Evolutionary conservation across 2,888 invertebrate genomes (phyloP), one percentile per base, ranked within the genome.

Genomic region (Microctonus hyperodae): DNA sequence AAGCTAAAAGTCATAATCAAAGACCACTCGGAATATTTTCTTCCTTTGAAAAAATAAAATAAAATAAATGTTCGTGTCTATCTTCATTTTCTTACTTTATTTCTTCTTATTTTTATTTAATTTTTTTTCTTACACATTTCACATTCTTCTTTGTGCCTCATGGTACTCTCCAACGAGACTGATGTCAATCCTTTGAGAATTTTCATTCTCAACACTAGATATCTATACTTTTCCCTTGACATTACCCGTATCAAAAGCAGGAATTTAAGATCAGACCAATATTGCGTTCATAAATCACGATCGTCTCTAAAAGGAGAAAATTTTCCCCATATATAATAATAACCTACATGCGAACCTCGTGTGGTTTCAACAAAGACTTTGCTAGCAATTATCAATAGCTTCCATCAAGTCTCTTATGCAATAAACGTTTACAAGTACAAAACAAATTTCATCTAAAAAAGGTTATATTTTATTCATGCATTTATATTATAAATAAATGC

Each of bases 161-260:
- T n/a, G n/a, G n/a, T n/a, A n/a, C n/a, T n/a, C n/a, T n/a, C n/a
- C 13, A 33, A 55, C 28, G 44, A 25, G 37, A 37, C 40, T 63
- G 63, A 63, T 63, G 55, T 31, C 25, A 25, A 63, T 63, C 40
- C 63, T 55, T 63, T 55, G 40, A 53, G 55, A 63, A 55, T 63
- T 55, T 40, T 63, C 33, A 35, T 28, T 37, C 37, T 31, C 40
- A 44, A 16, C 44, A 40, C 53, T 55, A 28, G 40, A 40, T 63
- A 63, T 62, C 53, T 25, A 51, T 22, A 13, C 23, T 28, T 31
- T 28, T 31, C 31, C 16, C 31, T 20, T n/a, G n/a, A 31, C 55
- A 55, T 55, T 20, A 55, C 28, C 31, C 16, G 5, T 31, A 55
- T 55, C 55, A 55, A 55, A 28, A 55, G 55, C 55, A 55, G 33